A percentile compares a stretch with the other conserved stretches of the same genome.
Conservation (phyloP, 2,797 vertebrate species). For the Ctenopoma multispine region DNA sequence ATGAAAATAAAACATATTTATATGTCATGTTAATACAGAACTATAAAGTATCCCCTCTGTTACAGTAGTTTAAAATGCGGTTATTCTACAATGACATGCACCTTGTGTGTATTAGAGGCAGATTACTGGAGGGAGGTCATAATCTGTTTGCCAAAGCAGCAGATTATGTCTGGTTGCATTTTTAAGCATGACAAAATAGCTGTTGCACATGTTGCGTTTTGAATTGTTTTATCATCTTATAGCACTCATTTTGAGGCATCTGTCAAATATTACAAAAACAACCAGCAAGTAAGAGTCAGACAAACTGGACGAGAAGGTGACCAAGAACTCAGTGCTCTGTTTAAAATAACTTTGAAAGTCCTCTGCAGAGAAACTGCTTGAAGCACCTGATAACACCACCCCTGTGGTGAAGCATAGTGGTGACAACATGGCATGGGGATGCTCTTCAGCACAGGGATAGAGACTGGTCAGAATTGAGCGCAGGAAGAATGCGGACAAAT, state of each 20-base stretch:
- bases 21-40: slow-evolving; percentile 7
- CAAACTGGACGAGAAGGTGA: too few species aligned
- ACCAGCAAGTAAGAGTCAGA: too few species aligned
- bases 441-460: too few species aligned
- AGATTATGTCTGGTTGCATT: slow-evolving; percentile 19
- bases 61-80: not conserved
- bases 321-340: too few species aligned
- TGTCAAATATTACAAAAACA: too few species aligned
- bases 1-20: slow-evolving; percentile 36
- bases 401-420: too few species aligned
- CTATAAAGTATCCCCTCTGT: not conserved
- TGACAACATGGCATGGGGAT: too few species aligned
- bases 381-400: too few species aligned
- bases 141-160: not conserved
- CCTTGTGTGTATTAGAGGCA: not conserved
- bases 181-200: not conserved
- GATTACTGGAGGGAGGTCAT: not conserved
- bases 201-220: not conserved
- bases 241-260: slow-evolving; percentile 14
- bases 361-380: too few species aligned
- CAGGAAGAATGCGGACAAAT: too few species aligned
- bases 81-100: not conserved
- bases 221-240: slow-evolving; percentile 15
- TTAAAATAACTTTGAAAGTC: too few species aligned
- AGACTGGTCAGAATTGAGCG: too few species aligned